phyloP scores from a whole-genome alignment of 2,113 vertebrate genomes.

The Halcyon malimbica region DNA sequence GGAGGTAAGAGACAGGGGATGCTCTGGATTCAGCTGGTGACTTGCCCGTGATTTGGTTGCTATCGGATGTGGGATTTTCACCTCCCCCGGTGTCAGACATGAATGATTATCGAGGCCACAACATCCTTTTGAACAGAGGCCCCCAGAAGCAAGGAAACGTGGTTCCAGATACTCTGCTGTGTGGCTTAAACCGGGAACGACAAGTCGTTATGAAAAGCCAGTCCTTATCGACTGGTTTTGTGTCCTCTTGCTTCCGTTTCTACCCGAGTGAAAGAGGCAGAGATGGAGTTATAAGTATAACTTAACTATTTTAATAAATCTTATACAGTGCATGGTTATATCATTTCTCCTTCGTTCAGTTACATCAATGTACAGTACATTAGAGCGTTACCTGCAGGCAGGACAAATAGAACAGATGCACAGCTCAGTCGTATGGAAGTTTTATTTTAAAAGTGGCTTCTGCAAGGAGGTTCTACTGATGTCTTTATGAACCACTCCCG shows the following conservation, averaged over 20 bases:
- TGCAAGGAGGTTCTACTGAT: not conserved
- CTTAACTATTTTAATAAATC: slow-evolving; percentile 69
- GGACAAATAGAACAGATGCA: slow-evolving; percentile 2
- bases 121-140: not conserved
- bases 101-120: not conserved
- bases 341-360: slow-evolving; percentile 11
- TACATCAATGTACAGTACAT: slow-evolving; percentile 20
- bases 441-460: not conserved
- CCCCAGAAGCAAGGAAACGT: not conserved
- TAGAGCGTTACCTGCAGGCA: slow-evolving; percentile 23
- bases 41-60: not conserved
- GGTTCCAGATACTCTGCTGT: not conserved
- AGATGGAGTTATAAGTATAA: slow-evolving; percentile 18
- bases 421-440: not conserved
- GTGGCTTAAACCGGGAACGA: not conserved
- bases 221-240: not conserved
- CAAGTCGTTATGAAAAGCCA: not conserved
- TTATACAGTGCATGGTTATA: slow-evolving; percentile 46
- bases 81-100: not conserved
- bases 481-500: not conserved
- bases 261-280: not conserved
- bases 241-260: not conserved
- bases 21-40: not conserved
- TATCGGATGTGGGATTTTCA: not conserved
- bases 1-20: not conserved